Base-by-base conservation (phyloP, 2,888 invertebrate species). In the Ametastegia equiseti region DNA sequence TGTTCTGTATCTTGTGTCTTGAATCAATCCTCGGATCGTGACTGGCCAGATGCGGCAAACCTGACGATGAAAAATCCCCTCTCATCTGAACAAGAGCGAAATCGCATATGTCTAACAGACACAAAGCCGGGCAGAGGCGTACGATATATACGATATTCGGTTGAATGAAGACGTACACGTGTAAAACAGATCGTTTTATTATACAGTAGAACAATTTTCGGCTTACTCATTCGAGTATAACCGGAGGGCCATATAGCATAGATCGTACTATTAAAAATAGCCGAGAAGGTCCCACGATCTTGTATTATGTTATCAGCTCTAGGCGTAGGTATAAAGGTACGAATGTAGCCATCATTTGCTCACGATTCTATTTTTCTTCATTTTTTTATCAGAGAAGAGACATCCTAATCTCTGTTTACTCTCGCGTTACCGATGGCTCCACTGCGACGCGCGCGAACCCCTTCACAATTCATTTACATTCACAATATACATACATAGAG, bases 321-420 rank as follows among this genome's bases (percentile, higher is more conserved):
- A 11, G 19, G n/a, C 1, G 19, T 50, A 19, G 7, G 9, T 1
- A 7, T 50, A 1, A 50, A 50, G 50, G 6, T 19, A 54, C 50
- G 2, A 23, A 7, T 19, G 9, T 23, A 19, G 7, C 23, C 6
- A 4, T 50, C 2, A 2, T 27, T 47, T 1, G 3, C 19, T 45
- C n/a, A 19, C 7, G 2, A 13, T 42, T 73, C 19, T 0, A 27
- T 50, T 50, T 54, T 50, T 45, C 45, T 23, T 45, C 23, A 4
- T 27, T 45, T 45, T 23, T 69, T 45, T 65, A 71, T 71, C 71
- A 71, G 1, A 6, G 23, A 47, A 15, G 47, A 23, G 27, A 19
- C n/a, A 75, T 75, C 75, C 54, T 36, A 36, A 75, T 75, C 54
- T 75, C 54, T 75, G 54, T 54, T 75, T 54, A 50, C 75, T 11